Conservation (phyloP, 2,797 vertebrate species). For the Megaceryle alcyon region DNA sequence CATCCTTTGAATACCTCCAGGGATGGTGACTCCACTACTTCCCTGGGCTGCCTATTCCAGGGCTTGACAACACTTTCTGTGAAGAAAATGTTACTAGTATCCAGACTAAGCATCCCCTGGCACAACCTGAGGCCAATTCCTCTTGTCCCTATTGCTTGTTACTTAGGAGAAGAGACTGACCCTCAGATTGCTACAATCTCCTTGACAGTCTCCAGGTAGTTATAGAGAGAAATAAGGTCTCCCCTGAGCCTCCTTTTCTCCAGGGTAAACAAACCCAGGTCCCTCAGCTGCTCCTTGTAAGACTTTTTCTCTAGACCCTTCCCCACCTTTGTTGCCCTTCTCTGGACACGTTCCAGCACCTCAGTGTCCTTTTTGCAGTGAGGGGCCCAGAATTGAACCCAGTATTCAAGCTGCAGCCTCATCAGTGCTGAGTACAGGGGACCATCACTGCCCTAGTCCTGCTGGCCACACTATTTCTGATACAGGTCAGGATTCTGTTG, state of each 20-base stretch:
- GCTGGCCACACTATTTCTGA: neutral
- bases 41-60: neutral
- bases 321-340: accelerated
- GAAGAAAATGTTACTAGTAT: neutral
- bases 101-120: neutral
- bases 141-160: neutral
- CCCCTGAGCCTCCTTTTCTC: neutral
- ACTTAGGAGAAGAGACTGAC: neutral
- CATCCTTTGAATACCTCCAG: neutral
- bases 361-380: neutral
- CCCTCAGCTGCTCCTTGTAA: neutral
- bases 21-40: neutral
- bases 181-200: accelerated
- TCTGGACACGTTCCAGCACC: accelerated
- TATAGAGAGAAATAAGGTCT: neutral
- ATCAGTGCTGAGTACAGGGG: accelerated
- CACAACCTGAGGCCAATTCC: neutral
- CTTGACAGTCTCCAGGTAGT: neutral
- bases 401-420: accelerated
- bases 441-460: neutral
- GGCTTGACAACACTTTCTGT: neutral
- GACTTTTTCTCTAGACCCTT: neutral
- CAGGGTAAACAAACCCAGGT: neutral
- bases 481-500: neutral
- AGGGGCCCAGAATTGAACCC: neutral